Conservation (phyloP, 2,797 vertebrate species). For the Chaetophractus vellerosus region DNA sequence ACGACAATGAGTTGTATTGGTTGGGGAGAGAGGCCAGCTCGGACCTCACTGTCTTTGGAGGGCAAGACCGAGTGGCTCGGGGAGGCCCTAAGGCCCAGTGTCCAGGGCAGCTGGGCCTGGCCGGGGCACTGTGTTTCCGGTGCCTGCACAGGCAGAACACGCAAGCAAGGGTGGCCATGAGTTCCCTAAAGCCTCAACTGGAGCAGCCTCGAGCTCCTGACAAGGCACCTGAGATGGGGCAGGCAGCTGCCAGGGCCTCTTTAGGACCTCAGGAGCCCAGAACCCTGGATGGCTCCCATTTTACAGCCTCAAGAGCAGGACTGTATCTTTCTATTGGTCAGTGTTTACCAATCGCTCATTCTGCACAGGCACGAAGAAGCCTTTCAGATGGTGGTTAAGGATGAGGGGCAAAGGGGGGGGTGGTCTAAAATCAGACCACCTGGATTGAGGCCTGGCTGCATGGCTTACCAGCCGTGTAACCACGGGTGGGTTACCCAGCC, state of each 20-base stretch:
- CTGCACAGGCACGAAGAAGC: not conserved
- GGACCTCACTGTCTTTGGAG: not conserved
- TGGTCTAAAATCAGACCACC: not conserved
- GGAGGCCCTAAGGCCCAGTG: not conserved
- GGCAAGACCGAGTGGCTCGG: not conserved
- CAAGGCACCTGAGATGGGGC: not conserved
- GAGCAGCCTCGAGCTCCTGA: not conserved
- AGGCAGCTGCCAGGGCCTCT: not conserved
- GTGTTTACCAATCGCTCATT: not conserved
- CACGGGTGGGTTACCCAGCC: not conserved
- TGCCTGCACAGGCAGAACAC: not conserved
- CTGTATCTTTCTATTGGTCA: not conserved
- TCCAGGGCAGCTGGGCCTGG: not conserved
- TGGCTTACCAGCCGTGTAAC: not conserved
- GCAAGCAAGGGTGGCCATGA: accelerated
- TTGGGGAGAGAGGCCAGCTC: not conserved
- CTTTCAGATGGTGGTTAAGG: not conserved
- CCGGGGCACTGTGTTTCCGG: not conserved
- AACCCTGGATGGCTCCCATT: not conserved
- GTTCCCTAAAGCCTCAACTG: not conserved
- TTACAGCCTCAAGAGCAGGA: not conserved
- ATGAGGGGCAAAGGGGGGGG: accelerated
- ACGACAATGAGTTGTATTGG: not conserved
- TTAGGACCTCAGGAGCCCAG: not conserved
- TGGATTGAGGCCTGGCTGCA: not conserved